These are phyloP conservation scores for Notechis scutatus DNA, from an alignment of 2,113 vertebrate genomes.

Conservation along the genomic window DNA sequence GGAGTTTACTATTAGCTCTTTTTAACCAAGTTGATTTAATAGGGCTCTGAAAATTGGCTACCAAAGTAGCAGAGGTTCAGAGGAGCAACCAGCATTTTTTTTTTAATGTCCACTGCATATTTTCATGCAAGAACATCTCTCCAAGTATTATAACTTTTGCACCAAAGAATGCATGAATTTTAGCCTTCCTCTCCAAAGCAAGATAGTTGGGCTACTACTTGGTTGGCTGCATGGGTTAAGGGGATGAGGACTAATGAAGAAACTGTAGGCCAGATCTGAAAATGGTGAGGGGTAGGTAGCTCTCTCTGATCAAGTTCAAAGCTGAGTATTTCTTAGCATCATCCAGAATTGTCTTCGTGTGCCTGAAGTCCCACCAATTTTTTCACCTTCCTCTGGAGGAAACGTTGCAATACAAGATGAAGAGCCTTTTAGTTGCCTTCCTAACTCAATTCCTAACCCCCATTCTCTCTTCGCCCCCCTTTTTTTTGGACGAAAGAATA, in stretches of 20 bases:
- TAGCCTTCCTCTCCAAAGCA: neutral
- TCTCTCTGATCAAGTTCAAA: neutral
- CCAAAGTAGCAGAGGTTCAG: neutral
- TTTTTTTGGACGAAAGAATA: constrained; percentile 76
- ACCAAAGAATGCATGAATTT: neutral
- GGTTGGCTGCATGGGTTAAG: neutral
- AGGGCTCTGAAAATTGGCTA: neutral
- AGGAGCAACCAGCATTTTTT: neutral
- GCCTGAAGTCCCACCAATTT: neutral
- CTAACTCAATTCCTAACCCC: constrained; percentile 8
- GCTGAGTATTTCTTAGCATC: neutral
- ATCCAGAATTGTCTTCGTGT: neutral
- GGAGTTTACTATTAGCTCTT: neutral
- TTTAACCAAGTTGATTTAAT: neutral
- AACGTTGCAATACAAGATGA: constrained; percentile 59
- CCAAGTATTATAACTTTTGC: neutral
- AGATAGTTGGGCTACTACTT: neutral
- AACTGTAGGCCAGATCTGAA: neutral
- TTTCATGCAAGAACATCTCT: neutral
- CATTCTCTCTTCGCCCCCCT: constrained; percentile 32
- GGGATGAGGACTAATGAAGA: neutral
- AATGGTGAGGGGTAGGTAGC: neutral
- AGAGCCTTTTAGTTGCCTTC: constrained; percentile 62
- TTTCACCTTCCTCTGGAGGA: constrained; percentile 1
- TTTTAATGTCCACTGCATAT: neutral